These are phyloP conservation scores for Catonia carolina DNA, from an alignment of 2,888 invertebrate genomes.

Conservation along the genomic window DNA sequence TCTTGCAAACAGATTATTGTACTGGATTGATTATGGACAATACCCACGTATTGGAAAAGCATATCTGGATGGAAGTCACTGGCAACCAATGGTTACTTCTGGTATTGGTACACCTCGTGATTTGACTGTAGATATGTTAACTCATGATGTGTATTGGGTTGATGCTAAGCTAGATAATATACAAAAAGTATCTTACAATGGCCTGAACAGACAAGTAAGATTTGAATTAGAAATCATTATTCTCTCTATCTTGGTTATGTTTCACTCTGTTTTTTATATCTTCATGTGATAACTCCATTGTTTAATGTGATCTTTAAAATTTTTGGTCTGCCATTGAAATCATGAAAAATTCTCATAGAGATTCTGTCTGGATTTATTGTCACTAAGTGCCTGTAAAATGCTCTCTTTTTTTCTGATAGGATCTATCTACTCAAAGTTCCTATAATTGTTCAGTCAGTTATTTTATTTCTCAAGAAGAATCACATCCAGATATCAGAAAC, in stretches of 20 bases:
- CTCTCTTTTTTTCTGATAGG: no score
- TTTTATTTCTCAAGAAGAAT: no score
- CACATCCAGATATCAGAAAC: no score
- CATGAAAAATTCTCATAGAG: constrained; percentile 2
- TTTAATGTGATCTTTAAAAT: no score
- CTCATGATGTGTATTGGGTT: constrained; percentile 96
- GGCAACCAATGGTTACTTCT: constrained; percentile 77
- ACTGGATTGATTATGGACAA: constrained; percentile 98
- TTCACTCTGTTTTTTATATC: neutral
- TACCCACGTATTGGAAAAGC: constrained; percentile 89
- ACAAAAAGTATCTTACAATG: constrained; percentile 80
- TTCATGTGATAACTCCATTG: no score
- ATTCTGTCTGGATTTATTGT: no score
- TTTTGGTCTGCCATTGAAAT: neutral
- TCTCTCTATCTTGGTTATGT: neutral
- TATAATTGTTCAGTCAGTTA: no score
- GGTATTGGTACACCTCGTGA: constrained; percentile 89
- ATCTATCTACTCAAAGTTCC: no score
- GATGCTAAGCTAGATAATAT: constrained; percentile 92
- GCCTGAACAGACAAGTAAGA: constrained; percentile 62
- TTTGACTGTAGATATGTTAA: constrained; percentile 83
- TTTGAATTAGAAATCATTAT: no score
- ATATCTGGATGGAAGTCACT: constrained; percentile 78
- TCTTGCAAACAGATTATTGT: constrained; percentile 73
- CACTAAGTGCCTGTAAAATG: no score